Base-by-base conservation (phyloP, 30 jellyfish, hydroid and myxozoan species). In the Nemopilema nomurai region DNA sequence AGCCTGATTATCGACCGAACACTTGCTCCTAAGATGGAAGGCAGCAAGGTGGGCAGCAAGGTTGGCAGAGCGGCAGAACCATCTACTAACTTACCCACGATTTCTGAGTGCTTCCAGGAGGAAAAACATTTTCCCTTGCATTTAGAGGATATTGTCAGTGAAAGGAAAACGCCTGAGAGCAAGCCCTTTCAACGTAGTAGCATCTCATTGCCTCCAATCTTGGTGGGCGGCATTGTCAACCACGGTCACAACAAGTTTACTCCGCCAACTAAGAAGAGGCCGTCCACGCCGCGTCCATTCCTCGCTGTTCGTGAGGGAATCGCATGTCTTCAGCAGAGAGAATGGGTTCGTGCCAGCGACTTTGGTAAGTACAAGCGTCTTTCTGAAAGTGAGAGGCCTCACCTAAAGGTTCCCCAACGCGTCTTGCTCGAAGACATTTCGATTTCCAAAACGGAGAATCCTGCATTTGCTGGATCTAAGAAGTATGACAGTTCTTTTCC, bases 211-310 rank as follows among this genome's bases (percentile, higher is more conserved):
- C 81, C 81, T 26, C 81, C 81, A 26, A 52, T 71, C n/a, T 26
- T 29, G 26, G 49, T 18, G 19, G 66, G 49, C 1, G 18, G 33
- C 26, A 18, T 4, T 1, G 22, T 1, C 20, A 21, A 32, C 33
- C 3, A 18, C 64, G 29, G 21, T 4, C 23, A 71, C 33, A 65
- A 71, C 26, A 1, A 3, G 27, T 18, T 16, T 8, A 52, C 49
- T 1, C 64, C 81, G 64, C 33, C 8, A 19, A 18, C 49, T 16
- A 71, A 71, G 18, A 18, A 65, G 9, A 71, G 81, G 33, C 66
- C 81, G 25, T 71, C 81, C 17, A 71, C 81, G 19, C 81, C 81
- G 0, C 81, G 81, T 3, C 81, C 81, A 0, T 23, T 71, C 29
- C 33, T 28, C 18, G 8, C 49, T 0, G 64, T 71, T 30, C 66